Evolutionary conservation across 2,797 vertebrate species (phyloP).

Genomic region (Falco cherrug): DNA sequence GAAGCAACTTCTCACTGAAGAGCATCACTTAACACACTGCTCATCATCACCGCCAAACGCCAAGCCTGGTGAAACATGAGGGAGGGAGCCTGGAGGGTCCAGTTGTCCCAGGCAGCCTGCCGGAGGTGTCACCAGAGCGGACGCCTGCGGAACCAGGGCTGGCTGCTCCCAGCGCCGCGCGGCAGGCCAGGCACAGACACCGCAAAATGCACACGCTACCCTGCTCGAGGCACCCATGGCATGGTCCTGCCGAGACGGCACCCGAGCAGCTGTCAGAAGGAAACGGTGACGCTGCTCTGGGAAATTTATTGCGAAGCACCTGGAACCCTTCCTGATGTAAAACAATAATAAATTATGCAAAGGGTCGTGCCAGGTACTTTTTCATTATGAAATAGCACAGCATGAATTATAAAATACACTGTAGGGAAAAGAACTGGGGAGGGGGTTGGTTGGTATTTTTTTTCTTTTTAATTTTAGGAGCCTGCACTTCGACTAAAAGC

Average conservation of each 20-base stretch:
- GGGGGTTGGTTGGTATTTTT: not conserved
- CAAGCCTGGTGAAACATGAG: not conserved
- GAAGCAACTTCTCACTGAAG: not conserved
- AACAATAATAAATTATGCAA: not conserved
- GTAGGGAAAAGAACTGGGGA: not conserved
- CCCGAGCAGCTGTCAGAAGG: not conserved
- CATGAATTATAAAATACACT: not conserved
- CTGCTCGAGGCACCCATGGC: accelerated
- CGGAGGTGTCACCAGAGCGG: not conserved
- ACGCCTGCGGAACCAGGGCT: not conserved
- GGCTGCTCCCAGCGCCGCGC: too few species aligned
- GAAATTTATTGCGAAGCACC: not conserved
- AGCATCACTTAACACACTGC: not conserved
- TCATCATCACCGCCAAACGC: accelerated
- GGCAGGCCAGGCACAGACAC: too few species aligned
- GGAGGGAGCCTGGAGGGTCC: not conserved
- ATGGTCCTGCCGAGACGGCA: not conserved
- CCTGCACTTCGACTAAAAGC: not conserved
- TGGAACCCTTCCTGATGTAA: not conserved
- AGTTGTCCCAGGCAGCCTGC: accelerated
- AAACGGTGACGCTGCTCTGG: not conserved
- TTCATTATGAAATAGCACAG: not conserved
- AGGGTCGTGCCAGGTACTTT: not conserved
- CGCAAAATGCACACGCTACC: too few species aligned
- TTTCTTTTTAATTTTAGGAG: not conserved